Evolutionary conservation across 2,113 vertebrate species (phyloP), one percentile per base, ranked within the genome.

Genomic region (Macrotis lagotis): DNA sequence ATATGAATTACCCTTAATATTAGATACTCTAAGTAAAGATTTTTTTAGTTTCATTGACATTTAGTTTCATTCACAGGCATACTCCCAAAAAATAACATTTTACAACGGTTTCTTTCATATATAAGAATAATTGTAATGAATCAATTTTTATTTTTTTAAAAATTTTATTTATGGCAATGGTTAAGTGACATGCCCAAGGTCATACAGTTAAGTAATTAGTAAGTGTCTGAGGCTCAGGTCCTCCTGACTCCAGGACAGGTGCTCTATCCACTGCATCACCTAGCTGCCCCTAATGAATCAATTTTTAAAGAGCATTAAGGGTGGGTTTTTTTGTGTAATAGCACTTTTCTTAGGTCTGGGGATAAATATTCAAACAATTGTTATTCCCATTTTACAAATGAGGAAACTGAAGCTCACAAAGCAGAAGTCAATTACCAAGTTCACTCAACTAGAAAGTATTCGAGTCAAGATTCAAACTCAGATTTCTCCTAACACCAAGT

Each of bases 41-140:
- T 96, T 59, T 95, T 90, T n/a, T 9, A 93, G 59, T 26, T n/a
- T 93, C 89, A 93, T 92, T 93, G 91, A 92, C 92, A 97, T 49
- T n/a, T 44, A n/a, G n/a, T n/a, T n/a, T n/a, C n/a, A n/a, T n/a
- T n/a, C n/a, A 8, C 1, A 44, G n/a, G 5, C 66, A 83, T 44
- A 19, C n/a, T 16, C 66, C n/a, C n/a, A 24, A 44, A 4, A 74
- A 83, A 83, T 83, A 44, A 19, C 26, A 59, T 59, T 59, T 59
- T 59, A 59, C 26, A 59, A 28, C 14, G 37, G 31, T 31, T 37
- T 66, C 55, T 37, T 37, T 66, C 31, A 66, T 59, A 59, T 37
- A 14, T 66, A 66, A 37, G 55, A 66, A 66, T 66, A 66, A 66
- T 66, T 37, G 37, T 37, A 66, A 31, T 66, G 31, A 66, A 31